Base-by-base conservation (phyloP, 2,113 vertebrate genomes). In the Microtus richardsoni region DNA sequence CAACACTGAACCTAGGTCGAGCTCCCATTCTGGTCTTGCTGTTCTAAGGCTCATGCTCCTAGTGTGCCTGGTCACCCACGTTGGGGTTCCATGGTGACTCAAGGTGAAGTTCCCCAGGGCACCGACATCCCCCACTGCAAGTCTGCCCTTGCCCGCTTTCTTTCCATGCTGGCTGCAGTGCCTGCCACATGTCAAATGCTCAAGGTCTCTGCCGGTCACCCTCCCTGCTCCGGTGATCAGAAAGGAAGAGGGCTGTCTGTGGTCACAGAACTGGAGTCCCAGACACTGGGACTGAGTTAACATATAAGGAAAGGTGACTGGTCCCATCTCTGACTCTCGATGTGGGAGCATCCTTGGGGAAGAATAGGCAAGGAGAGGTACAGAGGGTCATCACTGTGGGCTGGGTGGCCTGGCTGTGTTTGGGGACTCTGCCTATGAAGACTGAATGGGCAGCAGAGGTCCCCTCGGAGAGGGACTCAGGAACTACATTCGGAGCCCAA, bases 81-180 rank as follows among this genome's bases (percentile, higher is more conserved):
- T n/a, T 26, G 28, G 77, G 28, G 19, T 12, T 26, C 47, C 26
- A 16, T 0, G 6, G 41, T 33, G 73, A 41, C 26, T 9, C 0
- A 9, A 49, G 39, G 41, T 8, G 39, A 5, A 17, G 41, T 16
- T 66, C 36, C 58, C 44, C 0, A 5, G 21, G 49, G 16, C 1
- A 36, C 11, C 28, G 24, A 3, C 0, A 2, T 36, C 10, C 54
- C 0, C 0, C 16, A 2, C 26, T 26, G 1, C 0, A 5, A 16
- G 33, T 22, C 39, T 64, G 71, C 1, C 54, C 33, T 41, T 10
- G 11, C 24, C 64, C 0, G 5, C 24, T 9, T 21, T 12, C 33
- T 58, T 39, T 30, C 83, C 30, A 19, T 22, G 30, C 39, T 1
- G 33, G 64, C 4, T 60, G 0, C 3, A 85, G 52, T 19, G 28